phyloP scores from a whole-genome alignment of 2,888 invertebrate genomes.

The Campopleginae sp. region DNA sequence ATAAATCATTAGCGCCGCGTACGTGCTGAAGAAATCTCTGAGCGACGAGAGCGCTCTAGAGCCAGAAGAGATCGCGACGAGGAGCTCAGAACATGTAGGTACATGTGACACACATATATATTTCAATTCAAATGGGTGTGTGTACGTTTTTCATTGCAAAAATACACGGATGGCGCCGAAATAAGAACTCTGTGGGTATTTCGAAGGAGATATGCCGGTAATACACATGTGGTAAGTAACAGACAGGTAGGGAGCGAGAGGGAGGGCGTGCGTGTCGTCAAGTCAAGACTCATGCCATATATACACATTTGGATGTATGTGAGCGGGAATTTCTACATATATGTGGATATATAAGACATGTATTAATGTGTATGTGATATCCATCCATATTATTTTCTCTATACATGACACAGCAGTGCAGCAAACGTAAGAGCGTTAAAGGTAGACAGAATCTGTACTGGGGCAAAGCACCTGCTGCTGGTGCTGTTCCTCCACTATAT shows the following conservation, averaged over 20 bases:
- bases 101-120: conserved; percentile 7
- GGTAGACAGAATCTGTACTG: conserved; percentile 77
- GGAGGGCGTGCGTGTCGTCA: conserved; percentile 66
- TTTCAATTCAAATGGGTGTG: not conserved
- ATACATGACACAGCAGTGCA: conserved; percentile 30
- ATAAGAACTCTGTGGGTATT: conserved; percentile 30
- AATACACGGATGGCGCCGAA: conserved; percentile 38
- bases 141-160: not conserved
- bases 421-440: conserved; percentile 62
- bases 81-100: not conserved
- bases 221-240: conserved; percentile 40
- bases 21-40: conserved; percentile 62
- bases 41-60: conserved; percentile 17
- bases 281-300: conserved; percentile 34
- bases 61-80: not conserved
- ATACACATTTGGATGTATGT: not conserved
- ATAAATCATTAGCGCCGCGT: conserved; percentile 71
- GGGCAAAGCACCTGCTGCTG: conserved; percentile 67
- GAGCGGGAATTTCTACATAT: conserved; percentile 7
- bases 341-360: not conserved
- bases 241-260: conserved; percentile 45
- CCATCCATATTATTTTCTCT: conserved; percentile 8
- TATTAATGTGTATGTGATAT: not conserved
- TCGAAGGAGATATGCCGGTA: conserved; percentile 15
- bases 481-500: conserved; percentile 75